A percentile compares a stretch with the other conserved stretches of the same genome.
Conservation (phyloP, 2,888 invertebrate genomes). For the Cosmopolites sordidus region DNA sequence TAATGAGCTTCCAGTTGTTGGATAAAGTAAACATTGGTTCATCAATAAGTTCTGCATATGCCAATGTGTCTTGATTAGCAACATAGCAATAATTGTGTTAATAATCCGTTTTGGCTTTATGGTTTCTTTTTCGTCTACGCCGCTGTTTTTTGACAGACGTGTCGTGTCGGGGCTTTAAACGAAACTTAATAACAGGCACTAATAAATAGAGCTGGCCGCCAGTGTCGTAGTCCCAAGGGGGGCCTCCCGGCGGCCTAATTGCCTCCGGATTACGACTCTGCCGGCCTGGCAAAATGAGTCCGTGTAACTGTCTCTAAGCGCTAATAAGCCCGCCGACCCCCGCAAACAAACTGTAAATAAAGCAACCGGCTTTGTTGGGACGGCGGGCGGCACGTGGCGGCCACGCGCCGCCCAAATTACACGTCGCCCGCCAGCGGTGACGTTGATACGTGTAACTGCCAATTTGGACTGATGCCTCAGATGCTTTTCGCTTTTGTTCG, state of each 20-base stretch:
- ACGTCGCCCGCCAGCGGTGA: conserved; percentile 40
- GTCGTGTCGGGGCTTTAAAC: neutral
- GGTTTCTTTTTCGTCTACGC: too few species aligned
- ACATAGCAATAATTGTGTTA: too few species aligned
- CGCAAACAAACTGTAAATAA: conserved; percentile 38
- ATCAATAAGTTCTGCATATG: too few species aligned
- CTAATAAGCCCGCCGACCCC: neutral
- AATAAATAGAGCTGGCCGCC: neutral
- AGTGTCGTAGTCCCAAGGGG: neutral
- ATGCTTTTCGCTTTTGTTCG: too few species aligned
- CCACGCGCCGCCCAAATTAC: conserved; percentile 47
- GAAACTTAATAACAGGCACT: neutral
- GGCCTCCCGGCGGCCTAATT: neutral
- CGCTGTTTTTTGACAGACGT: too few species aligned
- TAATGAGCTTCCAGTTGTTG: too few species aligned
- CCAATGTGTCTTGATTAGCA: too few species aligned
- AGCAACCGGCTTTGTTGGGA: conserved; percentile 36
- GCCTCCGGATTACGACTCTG: neutral
- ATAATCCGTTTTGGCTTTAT: too few species aligned
- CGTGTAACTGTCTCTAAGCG: neutral
- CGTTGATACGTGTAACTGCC: conserved; percentile 51
- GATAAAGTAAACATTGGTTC: too few species aligned
- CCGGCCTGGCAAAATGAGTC: too few species aligned
- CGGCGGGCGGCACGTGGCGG: conserved; percentile 39
- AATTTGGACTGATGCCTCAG: conserved; percentile 36